Evolutionary conservation across 2,113 vertebrate species (phyloP).

Genomic region (Pelusios castaneus): DNA sequence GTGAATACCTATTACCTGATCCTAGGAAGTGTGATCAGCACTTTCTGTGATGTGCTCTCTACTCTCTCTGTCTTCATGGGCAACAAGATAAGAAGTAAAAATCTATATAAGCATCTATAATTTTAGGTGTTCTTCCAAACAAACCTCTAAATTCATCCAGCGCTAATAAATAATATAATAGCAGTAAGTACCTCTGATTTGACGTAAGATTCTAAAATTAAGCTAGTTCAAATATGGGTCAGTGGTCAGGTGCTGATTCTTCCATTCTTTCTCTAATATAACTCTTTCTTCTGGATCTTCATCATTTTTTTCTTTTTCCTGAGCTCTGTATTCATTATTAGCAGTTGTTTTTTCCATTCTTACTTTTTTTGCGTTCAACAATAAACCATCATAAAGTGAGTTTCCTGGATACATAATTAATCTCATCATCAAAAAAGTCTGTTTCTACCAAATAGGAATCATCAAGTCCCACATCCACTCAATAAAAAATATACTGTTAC

Average conservation of each 20-base stretch:
- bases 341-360: fast-evolving
- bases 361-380: background rate
- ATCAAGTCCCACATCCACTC: background rate
- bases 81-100: background rate
- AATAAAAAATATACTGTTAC: background rate
- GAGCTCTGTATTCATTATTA: fast-evolving
- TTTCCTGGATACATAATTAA: background rate
- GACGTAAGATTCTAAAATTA: background rate
- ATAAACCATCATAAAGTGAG: background rate
- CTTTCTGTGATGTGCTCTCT: background rate
- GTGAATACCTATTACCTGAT: background rate
- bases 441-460: background rate
- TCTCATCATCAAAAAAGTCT: background rate
- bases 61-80: background rate
- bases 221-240: background rate
- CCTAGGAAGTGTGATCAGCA: background rate
- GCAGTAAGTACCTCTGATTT: background rate
- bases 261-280: background rate
- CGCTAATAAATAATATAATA: background rate
- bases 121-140: background rate
- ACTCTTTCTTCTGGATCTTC: background rate
- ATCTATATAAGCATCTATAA: background rate
- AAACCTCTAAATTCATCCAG: background rate
- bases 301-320: background rate
- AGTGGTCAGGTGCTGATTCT: background rate